phyloP scores from a whole-genome alignment of 2,888 invertebrate species.

The Caenorhabditis imperialis region DNA sequence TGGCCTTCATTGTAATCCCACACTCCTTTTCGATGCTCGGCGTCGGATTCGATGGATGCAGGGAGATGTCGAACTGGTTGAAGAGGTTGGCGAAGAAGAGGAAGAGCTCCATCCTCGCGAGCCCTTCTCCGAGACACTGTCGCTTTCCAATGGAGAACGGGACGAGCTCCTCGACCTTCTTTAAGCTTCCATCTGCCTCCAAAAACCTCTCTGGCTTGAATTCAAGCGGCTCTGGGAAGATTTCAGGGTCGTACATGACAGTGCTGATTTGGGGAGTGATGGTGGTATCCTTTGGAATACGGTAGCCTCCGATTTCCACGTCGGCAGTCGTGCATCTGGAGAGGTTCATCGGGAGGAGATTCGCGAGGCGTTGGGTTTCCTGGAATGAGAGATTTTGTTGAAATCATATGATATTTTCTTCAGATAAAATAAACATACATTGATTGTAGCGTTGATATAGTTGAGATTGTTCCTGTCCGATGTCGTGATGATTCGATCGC shows the following conservation, averaged over 20 bases:
- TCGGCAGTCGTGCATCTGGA: constrained; percentile 34
- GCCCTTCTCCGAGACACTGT: constrained; percentile 62
- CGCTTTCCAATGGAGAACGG: constrained; percentile 65
- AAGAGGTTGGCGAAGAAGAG: constrained; percentile 58
- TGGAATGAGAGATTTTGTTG: constrained; percentile 6
- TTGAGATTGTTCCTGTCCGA: constrained; percentile 39
- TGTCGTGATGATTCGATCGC: constrained; percentile 51
- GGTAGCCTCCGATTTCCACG: constrained; percentile 36
- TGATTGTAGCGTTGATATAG: constrained; percentile 55
- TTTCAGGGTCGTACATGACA: constrained; percentile 54
- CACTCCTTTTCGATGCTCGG: constrained; percentile 37
- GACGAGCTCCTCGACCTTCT: constrained; percentile 52
- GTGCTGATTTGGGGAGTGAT: constrained; percentile 59
- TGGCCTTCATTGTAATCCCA: constrained; percentile 50
- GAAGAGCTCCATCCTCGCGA: constrained; percentile 60
- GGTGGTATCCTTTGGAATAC: constrained; percentile 44
- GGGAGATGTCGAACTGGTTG: constrained; percentile 49
- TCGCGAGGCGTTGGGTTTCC: constrained; percentile 60
- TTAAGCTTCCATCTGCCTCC: constrained; percentile 32
- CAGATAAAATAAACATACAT: constrained; percentile 30
- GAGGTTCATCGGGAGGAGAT: constrained; percentile 59
- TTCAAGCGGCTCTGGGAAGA: constrained; percentile 53
- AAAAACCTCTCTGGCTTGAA: constrained; percentile 53
- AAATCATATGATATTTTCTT: background rate
- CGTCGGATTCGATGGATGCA: constrained; percentile 20